Base-by-base conservation (phyloP, 2,888 invertebrate genomes). In the Agrilus biguttatus region DNA sequence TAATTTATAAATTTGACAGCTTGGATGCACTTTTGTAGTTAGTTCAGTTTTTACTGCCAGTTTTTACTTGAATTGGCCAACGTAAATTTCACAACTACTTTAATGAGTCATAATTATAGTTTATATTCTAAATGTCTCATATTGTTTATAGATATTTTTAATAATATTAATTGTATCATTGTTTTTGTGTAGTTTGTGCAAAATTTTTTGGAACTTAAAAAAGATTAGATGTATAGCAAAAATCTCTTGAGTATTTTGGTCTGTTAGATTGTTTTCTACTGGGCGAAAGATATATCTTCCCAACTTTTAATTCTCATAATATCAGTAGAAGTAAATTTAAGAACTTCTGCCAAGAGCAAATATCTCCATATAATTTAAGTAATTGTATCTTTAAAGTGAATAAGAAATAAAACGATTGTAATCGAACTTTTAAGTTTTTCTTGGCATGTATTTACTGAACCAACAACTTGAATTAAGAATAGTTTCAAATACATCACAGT, bases 371-470 rank as follows among this genome's bases (percentile, higher is more conserved):
- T 36, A n/a, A 13, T 36, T 36, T 45, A 41, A 45, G 34, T 40
- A 39, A 39, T 5, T 45, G 43, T 47, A 41, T 44, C 42, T 44
- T 49, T 47, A 50, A 48, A 39, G 21, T 39, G 42, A 40, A 47
- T 46, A 47, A 51, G 47, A 48, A 51, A 52, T 52, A 52, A 48
- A 51, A 46, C 48, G 8, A 28, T 43, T 44, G 39, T 51, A 45
- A 47, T 43, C 37, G 46, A 49, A 49, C 42, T 48, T 47, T 46
- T 39, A 42, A 35, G 47, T 49, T 47, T 46, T 49, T 48, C 47
- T 51, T 49, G 53, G 53, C 51, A 50, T 51, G 53, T 52, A 52
- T 51, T 47, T 49, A 50, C 53, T 53, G 52, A 53, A 53, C 53
- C 49, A 51, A 53, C 49, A 44, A 43, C 41, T 43, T n/a, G 14